Base-by-base conservation (phyloP, 2,113 vertebrate genomes). In the Calonectris borealis region DNA sequence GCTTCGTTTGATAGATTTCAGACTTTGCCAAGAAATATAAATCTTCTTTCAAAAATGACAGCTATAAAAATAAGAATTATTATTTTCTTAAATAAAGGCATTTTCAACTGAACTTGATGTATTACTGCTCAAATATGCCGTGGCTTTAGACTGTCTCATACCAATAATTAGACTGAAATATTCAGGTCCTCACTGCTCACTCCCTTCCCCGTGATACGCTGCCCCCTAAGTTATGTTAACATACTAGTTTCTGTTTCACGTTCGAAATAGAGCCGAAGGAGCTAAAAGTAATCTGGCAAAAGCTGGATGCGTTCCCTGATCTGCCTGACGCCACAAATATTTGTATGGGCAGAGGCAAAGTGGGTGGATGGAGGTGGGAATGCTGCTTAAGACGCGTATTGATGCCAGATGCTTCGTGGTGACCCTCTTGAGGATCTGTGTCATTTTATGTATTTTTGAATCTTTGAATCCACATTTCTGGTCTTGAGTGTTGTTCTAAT, bases 21-120 rank as follows among this genome's bases (percentile, higher is more conserved):
- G 58, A 42, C 72, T 83, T 88, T 36, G 76, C 57, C 90, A 92
- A 83, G 76, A 88, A 90, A 64, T 81, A 81, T 2, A 83, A 86
- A 84, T 88, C 38, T 90, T 64, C 55, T 66, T 83, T 95, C 65
- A 82, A 86, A 91, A 88, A 34, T 69, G 80, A 75, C 60, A 90
- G 8, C 69, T 92, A 36, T 78, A 93, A 93, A 96, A 93, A 72
- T 65, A 93, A 90, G 57, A 94, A 69, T 93, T 79, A 72, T 25
- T 72, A 0, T 94, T 91, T 96, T 91, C 44, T 84, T 70, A 65
- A 82, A 57, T 85, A 49, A 83, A 88, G 60, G 7, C 79, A 78
- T 76, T 96, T 95, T 86, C 79, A 75, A 6, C 51, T 71, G 44
- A 83, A n/a, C 66, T 64, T 86, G 80, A 78, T 87, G 3, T 66